Conservation (phyloP, 2,888 invertebrate genomes). For the Spodoptera exigua region DNA sequence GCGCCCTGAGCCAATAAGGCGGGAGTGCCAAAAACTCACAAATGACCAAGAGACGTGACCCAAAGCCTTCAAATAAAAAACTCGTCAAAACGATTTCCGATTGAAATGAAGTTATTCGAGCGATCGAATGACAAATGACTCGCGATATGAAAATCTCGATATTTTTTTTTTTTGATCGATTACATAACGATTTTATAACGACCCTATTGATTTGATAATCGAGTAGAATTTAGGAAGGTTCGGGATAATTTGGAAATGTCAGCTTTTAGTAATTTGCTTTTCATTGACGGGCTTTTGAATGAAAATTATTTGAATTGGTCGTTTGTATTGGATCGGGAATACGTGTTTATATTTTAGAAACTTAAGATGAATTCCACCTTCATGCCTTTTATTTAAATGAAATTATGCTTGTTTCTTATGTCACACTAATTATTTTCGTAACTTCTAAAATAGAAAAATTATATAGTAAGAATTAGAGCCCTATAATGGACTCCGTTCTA, state of each 20-base stretch:
- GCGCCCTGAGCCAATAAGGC: constrained; percentile 17
- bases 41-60: constrained; percentile 52
- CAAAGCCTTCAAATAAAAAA: constrained; percentile 60
- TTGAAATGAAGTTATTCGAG: constrained; percentile 63
- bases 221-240: constrained; percentile 5
- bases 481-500: too few relatives aligned
- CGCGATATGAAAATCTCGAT: constrained; percentile 61
- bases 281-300: not conserved
- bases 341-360: not conserved
- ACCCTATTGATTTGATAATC: constrained; percentile 39
- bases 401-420: too few relatives aligned
- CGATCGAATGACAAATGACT: constrained; percentile 62
- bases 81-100: constrained; percentile 53
- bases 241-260: constrained; percentile 24
- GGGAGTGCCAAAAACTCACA: constrained; percentile 30
- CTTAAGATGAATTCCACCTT: too few relatives aligned
- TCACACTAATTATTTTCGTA: too few relatives aligned
- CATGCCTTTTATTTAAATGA: too few relatives aligned
- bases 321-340: not conserved
- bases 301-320: not conserved
- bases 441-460: too few relatives aligned
- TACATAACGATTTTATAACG: constrained; percentile 37
- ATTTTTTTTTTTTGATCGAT: constrained; percentile 49
- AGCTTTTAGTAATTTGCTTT: constrained; percentile 26
- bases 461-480: too few relatives aligned